Base-by-base conservation (phyloP, 1,140 invertebrate genomes). In the Drosophila rhopaloa region DNA sequence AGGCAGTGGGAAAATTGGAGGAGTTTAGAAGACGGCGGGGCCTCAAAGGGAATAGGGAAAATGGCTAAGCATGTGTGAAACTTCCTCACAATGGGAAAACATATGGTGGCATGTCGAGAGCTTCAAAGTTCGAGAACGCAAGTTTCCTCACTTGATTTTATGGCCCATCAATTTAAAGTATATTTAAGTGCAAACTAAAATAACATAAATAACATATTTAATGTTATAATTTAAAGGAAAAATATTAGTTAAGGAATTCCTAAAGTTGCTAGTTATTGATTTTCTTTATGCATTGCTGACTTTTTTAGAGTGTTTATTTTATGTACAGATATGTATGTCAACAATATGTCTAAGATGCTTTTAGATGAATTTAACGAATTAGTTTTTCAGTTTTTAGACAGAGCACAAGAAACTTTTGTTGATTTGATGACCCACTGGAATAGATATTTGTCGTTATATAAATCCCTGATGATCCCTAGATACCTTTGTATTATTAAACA, bases 61-160 rank as follows among this genome's bases (percentile, higher is more conserved):
- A 24, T 43, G 29, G 61, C 65, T 50, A 71, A 71, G 67, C 66
- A 71, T 58, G 67, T 71, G 67, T 71, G 67, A 70, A 71, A 71
- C 35, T 16, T 16, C 16, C 43, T 16, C 37, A 29, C 51, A 68
- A 55, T 48, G 51, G 50, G 10, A 35, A 50, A 70, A 56, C 67
- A 71, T 71, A 71, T 71, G 67, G 63, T 40, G 44, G 67, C 60
- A 71, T 57, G 65, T 57, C 70, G 29, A 70, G 67, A 37, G n/a
- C 67, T 38, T 29, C 29, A 11, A 43, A 65, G 46, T 53, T 29
- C 24, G 46, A 10, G 14, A 53, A 29, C 19, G 37, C 29, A 14
- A 43, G 37, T 62, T 61, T 24, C 37, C 37, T 13, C 58, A 37
- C 44, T 67, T 51, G 32, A 51, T 51, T 63, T 37, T 44, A 14